phyloP scores from a whole-genome alignment of 2,888 invertebrate genomes.

The Anticlea derivata region DNA sequence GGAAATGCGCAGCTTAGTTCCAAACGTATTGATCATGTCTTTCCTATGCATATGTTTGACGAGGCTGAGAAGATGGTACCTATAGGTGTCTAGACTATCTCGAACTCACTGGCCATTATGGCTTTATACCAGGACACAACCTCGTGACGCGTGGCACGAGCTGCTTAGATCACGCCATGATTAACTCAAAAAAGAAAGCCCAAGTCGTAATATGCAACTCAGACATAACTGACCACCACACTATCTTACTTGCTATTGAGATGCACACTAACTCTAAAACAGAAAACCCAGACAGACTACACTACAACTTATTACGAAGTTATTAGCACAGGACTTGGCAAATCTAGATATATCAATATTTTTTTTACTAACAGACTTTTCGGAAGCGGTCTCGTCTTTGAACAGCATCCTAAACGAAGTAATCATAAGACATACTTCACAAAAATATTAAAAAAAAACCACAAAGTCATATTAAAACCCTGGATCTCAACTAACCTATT shows the following conservation, averaged over 20 bases:
- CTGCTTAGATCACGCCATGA: too few relatives aligned
- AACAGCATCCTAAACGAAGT: not conserved
- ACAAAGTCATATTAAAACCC: not conserved
- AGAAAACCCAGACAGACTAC: not conserved
- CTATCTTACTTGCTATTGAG: not conserved
- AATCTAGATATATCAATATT: not conserved
- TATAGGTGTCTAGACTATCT: constrained; percentile 3
- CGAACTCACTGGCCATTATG: not conserved
- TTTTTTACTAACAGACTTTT: not conserved
- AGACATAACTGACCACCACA: constrained; percentile 1
- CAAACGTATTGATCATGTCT: too few relatives aligned
- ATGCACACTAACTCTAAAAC: not conserved
- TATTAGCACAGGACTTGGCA: not conserved
- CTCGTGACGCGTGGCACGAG: not conserved
- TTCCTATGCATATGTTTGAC: too few relatives aligned
- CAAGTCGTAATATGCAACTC: not conserved
- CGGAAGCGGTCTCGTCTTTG: not conserved
- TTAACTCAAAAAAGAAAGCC: not conserved
- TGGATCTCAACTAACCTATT: constrained; percentile 1
- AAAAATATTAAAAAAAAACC: not conserved
- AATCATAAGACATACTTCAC: not conserved
- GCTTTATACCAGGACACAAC: not conserved
- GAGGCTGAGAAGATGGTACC: too few relatives aligned
- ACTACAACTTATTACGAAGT: not conserved
- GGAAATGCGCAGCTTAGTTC: too few relatives aligned